Evolutionary conservation across 2,888 invertebrate genomes (phyloP).

Genomic region (Sinhomidia bicolor): DNA sequence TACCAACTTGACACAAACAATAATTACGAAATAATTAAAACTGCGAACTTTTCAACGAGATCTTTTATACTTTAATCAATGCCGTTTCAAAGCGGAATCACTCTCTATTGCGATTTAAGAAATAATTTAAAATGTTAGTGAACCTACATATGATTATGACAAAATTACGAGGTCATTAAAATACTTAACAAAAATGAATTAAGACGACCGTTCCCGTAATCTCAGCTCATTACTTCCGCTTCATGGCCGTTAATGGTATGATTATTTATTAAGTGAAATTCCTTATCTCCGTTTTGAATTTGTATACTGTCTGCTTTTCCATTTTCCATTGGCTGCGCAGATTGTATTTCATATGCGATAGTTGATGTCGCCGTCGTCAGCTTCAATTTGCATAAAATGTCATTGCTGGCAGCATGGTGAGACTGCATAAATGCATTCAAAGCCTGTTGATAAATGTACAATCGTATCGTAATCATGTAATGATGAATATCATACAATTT

Average conservation of each 20-base stretch:
- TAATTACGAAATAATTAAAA: background rate
- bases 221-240: constrained; percentile 54
- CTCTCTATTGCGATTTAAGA: background rate
- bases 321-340: constrained; percentile 37
- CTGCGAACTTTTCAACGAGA: constrained; percentile 49
- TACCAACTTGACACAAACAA: background rate
- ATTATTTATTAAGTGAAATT: constrained; percentile 20
- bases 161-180: constrained; percentile 32
- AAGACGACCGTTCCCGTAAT: background rate
- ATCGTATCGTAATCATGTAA: background rate
- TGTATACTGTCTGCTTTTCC: constrained; percentile 4
- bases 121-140: constrained; percentile 29
- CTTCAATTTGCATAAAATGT: constrained; percentile 82
- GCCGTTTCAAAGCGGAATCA: background rate
- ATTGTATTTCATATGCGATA: constrained; percentile 37
- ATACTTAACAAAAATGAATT: background rate
- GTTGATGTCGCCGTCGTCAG: constrained; percentile 40
- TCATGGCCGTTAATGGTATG: constrained; percentile 54
- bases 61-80: constrained; percentile 51
- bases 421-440: constrained; percentile 85
- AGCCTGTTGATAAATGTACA: constrained; percentile 82
- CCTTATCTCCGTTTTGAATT: constrained; percentile 51
- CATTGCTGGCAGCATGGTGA: constrained; percentile 83
- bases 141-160: background rate
- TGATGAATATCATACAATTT: too few species aligned